Percentiles rank a stretch among this genome's conserved stretches.
phyloP scores from a whole-genome alignment of 2,113 vertebrate species.

The Myodes glareolus region DNA sequence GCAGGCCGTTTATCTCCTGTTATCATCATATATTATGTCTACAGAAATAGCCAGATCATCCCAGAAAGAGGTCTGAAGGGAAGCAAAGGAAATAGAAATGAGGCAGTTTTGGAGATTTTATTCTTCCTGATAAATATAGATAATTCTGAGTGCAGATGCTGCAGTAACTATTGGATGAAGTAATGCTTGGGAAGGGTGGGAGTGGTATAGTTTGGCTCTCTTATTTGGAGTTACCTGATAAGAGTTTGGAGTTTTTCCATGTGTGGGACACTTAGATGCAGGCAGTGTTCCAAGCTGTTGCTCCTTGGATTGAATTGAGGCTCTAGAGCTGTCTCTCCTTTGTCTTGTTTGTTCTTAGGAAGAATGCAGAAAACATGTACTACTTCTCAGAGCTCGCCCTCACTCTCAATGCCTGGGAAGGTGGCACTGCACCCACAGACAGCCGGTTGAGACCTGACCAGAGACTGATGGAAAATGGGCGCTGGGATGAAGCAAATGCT shows the following conservation, averaged over 20 bases:
- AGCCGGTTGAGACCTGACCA: conserved; percentile 95
- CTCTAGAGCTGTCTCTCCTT: neutral
- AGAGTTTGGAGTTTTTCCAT: neutral
- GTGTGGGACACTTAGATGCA: neutral
- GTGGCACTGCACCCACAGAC: conserved; percentile 93
- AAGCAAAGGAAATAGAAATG: neutral
- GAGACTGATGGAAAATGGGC: conserved; percentile 95
- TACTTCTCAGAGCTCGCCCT: conserved; percentile 96
- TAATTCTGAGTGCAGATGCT: neutral
- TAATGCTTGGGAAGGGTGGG: neutral
- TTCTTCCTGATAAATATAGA: neutral
- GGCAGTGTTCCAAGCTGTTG: neutral
- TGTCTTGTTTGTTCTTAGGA: conserved; percentile 73
- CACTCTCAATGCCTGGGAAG: conserved; percentile 93
- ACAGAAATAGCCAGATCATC: neutral
- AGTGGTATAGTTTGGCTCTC: neutral
- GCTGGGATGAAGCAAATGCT: conserved; percentile 96
- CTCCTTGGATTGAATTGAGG: neutral
- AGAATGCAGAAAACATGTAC: conserved; percentile 97
- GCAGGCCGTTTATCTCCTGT: neutral
- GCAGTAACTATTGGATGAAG: neutral
- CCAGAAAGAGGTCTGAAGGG: neutral
- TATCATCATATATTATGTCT: neutral
- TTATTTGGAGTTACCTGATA: neutral
- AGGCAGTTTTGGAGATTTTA: neutral